Percentiles rank a stretch among this genome's conserved stretches.
phyloP scores from a whole-genome alignment of 2,113 vertebrate genomes.

The Festucalex cinctus region DNA sequence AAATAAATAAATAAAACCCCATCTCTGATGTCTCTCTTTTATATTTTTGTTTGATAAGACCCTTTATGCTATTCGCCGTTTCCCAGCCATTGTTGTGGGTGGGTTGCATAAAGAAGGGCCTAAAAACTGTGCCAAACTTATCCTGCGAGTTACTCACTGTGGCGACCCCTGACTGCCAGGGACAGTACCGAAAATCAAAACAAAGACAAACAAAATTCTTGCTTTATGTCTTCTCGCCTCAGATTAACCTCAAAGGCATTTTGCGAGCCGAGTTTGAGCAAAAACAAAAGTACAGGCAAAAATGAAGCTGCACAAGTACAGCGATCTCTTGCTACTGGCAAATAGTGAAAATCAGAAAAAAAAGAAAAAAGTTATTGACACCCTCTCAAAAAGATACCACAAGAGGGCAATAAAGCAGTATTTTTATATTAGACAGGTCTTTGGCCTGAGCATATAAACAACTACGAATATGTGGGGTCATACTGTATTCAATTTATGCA shows the following conservation, averaged over 20 bases:
- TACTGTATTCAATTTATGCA: slow-evolving; percentile 7
- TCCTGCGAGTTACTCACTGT: too few species aligned
- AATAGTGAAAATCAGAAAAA: background rate
- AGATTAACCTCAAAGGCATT: background rate
- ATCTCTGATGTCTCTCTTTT: background rate
- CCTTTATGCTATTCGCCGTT: too few species aligned
- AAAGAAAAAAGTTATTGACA: background rate
- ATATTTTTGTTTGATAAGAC: too few species aligned
- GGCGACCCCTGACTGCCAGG: too few species aligned
- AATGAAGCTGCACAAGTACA: slow-evolving; percentile 24
- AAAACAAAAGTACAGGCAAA: slow-evolving; percentile 13
- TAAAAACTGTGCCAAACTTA: too few species aligned
- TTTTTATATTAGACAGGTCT: background rate
- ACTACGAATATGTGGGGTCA: background rate
- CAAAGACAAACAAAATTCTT: background rate
- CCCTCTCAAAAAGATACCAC: background rate
- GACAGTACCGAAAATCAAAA: too few species aligned
- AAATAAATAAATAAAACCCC: background rate
- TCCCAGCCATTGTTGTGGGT: too few species aligned
- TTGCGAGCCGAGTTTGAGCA: background rate
- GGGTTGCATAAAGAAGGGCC: too few species aligned
- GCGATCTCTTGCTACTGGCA: background rate
- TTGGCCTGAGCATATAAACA: background rate
- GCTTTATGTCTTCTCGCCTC: background rate
- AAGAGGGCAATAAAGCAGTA: background rate